Conservation (phyloP, 2,888 invertebrate species). For the Galeopsomyia nigrocyanea region DNA sequence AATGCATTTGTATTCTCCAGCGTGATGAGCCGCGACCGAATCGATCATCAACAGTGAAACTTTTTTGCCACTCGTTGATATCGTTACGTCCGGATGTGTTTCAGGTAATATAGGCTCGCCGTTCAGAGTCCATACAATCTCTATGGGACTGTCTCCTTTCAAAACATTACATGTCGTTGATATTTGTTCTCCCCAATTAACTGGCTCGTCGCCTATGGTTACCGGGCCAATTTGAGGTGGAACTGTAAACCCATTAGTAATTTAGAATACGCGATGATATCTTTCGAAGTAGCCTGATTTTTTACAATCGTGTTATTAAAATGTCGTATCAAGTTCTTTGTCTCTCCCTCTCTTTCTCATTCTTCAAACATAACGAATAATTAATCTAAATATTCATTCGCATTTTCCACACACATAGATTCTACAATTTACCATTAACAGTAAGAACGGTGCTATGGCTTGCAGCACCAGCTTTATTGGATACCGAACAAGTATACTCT, state of each 20-base stretch:
- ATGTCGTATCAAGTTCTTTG: too few species aligned
- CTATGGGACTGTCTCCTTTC: conserved; percentile 80
- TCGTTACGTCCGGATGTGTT: conserved; percentile 69
- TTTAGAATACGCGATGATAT: conserved; percentile 74
- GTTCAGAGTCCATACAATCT: conserved; percentile 78
- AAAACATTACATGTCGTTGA: conserved; percentile 78
- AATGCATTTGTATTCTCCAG: conserved; percentile 74
- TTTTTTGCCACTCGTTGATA: conserved; percentile 74
- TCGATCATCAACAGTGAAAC: conserved; percentile 72
- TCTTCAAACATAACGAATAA: neutral
- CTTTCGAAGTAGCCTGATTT: conserved; percentile 59
- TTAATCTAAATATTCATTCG: neutral
- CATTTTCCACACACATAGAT: neutral
- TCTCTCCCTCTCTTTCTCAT: neutral
- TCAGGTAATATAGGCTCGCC: conserved; percentile 64
- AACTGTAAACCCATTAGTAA: conserved; percentile 60
- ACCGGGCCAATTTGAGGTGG: conserved; percentile 74
- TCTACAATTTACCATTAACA: conserved; percentile 77
- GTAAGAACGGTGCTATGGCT: conserved; percentile 78
- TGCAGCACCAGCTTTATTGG: conserved; percentile 79
- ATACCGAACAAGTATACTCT: conserved; percentile 82
- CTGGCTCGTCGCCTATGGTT: conserved; percentile 71
- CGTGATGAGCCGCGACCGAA: conserved; percentile 71
- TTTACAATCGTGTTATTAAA: neutral
- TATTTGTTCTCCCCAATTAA: conserved; percentile 82